Evolutionary conservation across 1,140 invertebrate genomes (phyloP), one percentile per base, ranked within the genome.

Genomic region (Uloborus diversus): DNA sequence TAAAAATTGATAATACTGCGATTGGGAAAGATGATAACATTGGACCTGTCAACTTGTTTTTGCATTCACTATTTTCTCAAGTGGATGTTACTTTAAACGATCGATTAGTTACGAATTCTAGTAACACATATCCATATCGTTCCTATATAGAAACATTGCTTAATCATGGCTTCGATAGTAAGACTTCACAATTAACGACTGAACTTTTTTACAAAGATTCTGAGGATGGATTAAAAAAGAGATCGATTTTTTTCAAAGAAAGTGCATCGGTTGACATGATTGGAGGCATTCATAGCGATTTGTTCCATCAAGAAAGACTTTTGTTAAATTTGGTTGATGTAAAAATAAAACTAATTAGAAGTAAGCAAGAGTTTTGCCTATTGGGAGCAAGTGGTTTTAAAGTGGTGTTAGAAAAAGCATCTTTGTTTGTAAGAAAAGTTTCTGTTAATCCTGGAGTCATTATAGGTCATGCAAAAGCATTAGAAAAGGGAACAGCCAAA

Each of bases 51-150:
- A 73, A 73, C 33, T 30, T 73, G 9, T 61, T 59, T 42, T 37
- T 73, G 4, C 69, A 73, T 47, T 73, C 69, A n/a, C n/a, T 73
- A 20, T 73, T 73, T 61, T 73, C 69, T 35, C 33, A 47, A 51
- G 27, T 68, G 23, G 14, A 65, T 37, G 9, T 65, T 20, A 51
- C n/a, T 28, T 51, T 68, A 17, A 51, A 68, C 30, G 9, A 51
- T 3, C 49, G 27, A 68, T 42, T 49, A 30, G 27, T 68, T 49
- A 49, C 65, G 3, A 23, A 25, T 7, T 1, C 11, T 27, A 47
- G 51, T 51, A 68, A 68, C 27, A 47, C 47, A 4, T 68, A 51
- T 51, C 20, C 42, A 5, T 68, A 68, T 42, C n/a, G 5, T 30
- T 1, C 65, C 47, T 35, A 35, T 30, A 64, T 64, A 4, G 30